These are phyloP conservation scores for Stictocephala bisonia DNA, from an alignment of 2,888 invertebrate species.

Conservation along the genomic window DNA sequence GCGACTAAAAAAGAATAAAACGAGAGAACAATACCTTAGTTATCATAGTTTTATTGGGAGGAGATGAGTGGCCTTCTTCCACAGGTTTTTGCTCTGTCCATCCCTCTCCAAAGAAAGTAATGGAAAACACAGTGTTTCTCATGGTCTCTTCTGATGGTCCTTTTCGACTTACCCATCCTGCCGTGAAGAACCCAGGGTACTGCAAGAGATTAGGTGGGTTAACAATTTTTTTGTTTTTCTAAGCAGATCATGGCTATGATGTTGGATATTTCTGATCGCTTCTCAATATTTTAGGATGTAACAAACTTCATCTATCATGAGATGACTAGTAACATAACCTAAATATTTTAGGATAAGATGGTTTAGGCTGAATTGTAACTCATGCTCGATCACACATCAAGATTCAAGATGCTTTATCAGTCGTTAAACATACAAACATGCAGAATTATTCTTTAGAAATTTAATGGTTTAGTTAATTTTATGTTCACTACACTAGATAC, in stretches of 20 bases:
- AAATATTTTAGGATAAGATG: too few relatives aligned
- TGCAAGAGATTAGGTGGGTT: constrained; percentile 59
- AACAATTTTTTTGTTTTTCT: neutral
- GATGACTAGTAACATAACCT: too few relatives aligned
- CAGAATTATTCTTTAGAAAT: too few relatives aligned
- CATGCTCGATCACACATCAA: too few relatives aligned
- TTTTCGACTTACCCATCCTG: constrained; percentile 74
- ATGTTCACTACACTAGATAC: too few relatives aligned
- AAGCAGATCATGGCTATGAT: neutral
- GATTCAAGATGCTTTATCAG: too few relatives aligned
- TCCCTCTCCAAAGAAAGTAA: constrained; percentile 81
- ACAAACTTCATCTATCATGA: too few relatives aligned
- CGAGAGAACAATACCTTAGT: constrained; percentile 75
- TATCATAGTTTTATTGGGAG: constrained; percentile 74
- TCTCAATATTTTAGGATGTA: too few relatives aligned
- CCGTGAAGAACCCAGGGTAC: constrained; percentile 78
- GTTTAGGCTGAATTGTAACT: too few relatives aligned
- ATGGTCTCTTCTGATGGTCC: constrained; percentile 73
- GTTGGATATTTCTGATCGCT: too few relatives aligned
- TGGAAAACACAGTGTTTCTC: constrained; percentile 72
- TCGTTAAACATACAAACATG: too few relatives aligned
- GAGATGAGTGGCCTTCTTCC: constrained; percentile 68
- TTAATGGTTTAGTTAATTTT: too few relatives aligned
- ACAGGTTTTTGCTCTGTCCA: constrained; percentile 75
- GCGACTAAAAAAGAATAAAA: neutral